A percentile compares a stretch with the other conserved stretches of the same genome.
These are phyloP conservation scores for Mamestra brassicae DNA, from an alignment of 2,888 invertebrate species.

Conservation along the genomic window DNA sequence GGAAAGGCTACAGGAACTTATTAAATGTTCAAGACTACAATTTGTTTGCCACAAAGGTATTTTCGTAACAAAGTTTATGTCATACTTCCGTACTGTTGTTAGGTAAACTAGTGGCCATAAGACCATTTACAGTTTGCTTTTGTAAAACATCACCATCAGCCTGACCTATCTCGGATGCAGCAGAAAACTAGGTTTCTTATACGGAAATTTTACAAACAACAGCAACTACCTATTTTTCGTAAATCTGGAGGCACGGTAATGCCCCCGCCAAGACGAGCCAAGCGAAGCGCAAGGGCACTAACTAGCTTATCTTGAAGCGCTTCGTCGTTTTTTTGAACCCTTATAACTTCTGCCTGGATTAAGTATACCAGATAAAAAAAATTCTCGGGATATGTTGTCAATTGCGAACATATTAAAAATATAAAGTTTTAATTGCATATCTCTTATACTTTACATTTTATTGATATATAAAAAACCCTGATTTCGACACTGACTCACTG, in stretches of 20 bases:
- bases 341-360: too few species aligned
- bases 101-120: not conserved
- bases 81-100: not conserved
- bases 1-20: slow-evolving; percentile 46
- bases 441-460: too few species aligned
- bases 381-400: too few species aligned
- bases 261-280: too few species aligned
- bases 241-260: not conserved
- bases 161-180: not conserved
- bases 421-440: too few species aligned
- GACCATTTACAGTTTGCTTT: not conserved
- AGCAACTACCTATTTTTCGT: not conserved
- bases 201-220: not conserved
- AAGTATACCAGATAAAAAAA: too few species aligned
- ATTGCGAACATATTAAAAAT: too few species aligned
- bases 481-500: too few species aligned
- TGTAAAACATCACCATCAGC: not conserved
- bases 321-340: too few species aligned
- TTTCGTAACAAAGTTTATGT: not conserved
- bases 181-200: not conserved
- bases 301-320: too few species aligned
- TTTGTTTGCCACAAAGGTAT: not conserved
- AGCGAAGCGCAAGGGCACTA: too few species aligned
- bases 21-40: slow-evolving; percentile 19
- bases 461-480: too few species aligned